Evolutionary conservation across 2,797 vertebrate genomes (phyloP).

Genomic region (Petrocephalus sullivani): DNA sequence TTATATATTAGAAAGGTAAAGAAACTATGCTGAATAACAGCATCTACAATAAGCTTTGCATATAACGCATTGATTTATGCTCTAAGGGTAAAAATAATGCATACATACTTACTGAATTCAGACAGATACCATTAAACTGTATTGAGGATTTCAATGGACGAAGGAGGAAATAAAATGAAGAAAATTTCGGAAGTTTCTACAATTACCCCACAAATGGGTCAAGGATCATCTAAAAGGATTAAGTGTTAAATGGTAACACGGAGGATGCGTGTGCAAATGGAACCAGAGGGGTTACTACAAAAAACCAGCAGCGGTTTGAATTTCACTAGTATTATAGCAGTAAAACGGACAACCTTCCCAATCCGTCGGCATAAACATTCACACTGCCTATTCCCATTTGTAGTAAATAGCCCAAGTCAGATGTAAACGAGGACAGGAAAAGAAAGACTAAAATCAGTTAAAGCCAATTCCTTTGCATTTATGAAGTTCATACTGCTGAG

Average conservation of each 20-base stretch:
- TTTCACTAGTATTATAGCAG: background rate
- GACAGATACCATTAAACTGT: background rate
- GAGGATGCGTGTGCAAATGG: background rate
- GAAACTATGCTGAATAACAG: background rate
- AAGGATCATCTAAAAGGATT: conserved; percentile 18
- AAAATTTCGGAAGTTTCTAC: background rate
- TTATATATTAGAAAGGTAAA: background rate
- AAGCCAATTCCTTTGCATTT: conserved; percentile 23
- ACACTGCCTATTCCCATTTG: background rate
- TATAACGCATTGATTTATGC: background rate
- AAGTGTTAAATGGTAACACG: background rate
- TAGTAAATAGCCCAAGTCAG: background rate
- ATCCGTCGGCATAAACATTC: conserved; percentile 6
- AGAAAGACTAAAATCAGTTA: conserved; percentile 15
- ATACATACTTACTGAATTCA: background rate
- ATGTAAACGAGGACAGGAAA: conserved; percentile 9
- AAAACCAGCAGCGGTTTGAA: conserved; percentile 24
- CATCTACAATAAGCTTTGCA: background rate
- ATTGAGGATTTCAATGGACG: background rate
- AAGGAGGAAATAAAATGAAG: background rate
- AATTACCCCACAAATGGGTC: conserved; percentile 28
- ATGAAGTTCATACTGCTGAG: conserved; percentile 36
- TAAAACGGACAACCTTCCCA: background rate
- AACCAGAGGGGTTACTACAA: background rate
- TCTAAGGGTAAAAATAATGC: background rate